These are phyloP conservation scores for Falco naumanni DNA, from an alignment of 2,797 vertebrate species.

Conservation along the genomic window DNA sequence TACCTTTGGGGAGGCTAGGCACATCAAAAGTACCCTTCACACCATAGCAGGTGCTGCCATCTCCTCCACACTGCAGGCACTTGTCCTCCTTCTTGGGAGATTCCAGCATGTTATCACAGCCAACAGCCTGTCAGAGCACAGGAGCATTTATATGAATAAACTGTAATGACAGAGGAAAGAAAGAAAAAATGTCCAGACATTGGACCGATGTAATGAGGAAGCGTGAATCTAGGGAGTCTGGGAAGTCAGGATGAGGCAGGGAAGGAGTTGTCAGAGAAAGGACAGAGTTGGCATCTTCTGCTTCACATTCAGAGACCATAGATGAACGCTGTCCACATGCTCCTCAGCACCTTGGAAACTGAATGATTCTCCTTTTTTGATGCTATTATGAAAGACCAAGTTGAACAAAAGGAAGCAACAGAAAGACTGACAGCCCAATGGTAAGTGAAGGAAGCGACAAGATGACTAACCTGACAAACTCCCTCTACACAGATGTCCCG, in stretches of 20 bases:
- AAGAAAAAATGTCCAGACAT: not conserved
- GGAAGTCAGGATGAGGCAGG: not conserved
- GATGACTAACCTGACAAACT: constrained; percentile 85
- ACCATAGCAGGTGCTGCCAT: constrained; percentile 84
- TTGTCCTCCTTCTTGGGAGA: constrained; percentile 91
- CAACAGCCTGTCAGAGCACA: constrained; percentile 80
- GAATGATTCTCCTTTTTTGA: not conserved
- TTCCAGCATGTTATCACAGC: constrained; percentile 92
- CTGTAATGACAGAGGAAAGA: not conserved
- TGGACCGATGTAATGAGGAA: not conserved
- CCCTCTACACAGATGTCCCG: constrained; percentile 90
- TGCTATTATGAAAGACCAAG: not conserved
- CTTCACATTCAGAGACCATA: not conserved
- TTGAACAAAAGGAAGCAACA: not conserved
- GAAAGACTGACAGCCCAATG: not conserved
- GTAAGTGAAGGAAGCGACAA: not conserved
- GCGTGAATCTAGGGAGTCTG: not conserved
- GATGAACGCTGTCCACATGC: not conserved
- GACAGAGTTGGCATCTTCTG: not conserved
- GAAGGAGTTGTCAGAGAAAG: not conserved
- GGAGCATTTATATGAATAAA: not conserved
- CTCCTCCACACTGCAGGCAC: constrained; percentile 93
- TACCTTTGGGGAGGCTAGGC: constrained; percentile 85
- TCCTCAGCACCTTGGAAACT: not conserved
- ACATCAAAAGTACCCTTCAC: constrained; percentile 85